phyloP scores from a whole-genome alignment of 2,797 vertebrate genomes.

The Phaenicophaeus curvirostris region DNA sequence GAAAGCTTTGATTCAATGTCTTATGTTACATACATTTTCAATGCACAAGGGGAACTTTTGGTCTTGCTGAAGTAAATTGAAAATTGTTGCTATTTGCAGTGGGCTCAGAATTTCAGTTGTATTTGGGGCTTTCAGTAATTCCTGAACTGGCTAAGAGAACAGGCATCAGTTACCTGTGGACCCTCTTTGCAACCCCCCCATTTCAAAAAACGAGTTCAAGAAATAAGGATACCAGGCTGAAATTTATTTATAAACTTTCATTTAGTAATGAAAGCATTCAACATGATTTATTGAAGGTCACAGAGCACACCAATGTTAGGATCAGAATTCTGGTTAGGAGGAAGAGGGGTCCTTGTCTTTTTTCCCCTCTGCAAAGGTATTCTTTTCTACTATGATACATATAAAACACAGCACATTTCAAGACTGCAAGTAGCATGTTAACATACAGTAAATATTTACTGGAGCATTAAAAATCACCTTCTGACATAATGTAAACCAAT shows the following conservation, averaged over 20 bases:
- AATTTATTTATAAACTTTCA: neutral
- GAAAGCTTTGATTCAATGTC: neutral
- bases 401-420: neutral
- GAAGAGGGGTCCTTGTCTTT: too few relatives aligned
- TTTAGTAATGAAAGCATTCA: neutral
- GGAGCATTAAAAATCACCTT: neutral
- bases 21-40: neutral
- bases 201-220: neutral
- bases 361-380: neutral
- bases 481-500: neutral
- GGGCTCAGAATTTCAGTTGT: neutral
- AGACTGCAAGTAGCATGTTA: neutral
- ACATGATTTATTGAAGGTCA: neutral
- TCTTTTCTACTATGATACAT: neutral
- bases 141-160: neutral
- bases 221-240: neutral
- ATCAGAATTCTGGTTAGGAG: fast-evolving
- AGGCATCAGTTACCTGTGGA: neutral
- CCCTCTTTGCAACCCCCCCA: neutral
- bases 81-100: neutral
- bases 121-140: neutral
- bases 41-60: neutral
- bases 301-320: neutral
- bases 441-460: neutral
- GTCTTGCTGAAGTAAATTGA: neutral